These are phyloP conservation scores for Leucania comma DNA, from an alignment of 2,888 invertebrate species.

Conservation along the genomic window DNA sequence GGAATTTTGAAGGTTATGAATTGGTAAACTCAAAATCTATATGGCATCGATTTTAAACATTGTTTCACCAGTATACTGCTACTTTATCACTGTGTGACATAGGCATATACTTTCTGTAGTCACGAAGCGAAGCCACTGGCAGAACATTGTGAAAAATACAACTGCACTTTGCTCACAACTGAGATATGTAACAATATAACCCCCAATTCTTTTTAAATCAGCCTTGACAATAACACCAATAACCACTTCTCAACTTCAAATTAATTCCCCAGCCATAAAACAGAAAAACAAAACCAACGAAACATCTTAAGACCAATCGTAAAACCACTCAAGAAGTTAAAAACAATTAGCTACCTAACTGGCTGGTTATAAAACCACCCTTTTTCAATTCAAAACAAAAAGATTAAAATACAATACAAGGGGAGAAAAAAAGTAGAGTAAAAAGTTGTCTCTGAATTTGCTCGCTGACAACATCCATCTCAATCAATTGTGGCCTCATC, in stretches of 20 bases:
- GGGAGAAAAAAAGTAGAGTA: conserved; percentile 70
- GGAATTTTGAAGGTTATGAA: no score
- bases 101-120: no score
- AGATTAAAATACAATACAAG: conserved; percentile 67
- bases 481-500: conserved; percentile 86
- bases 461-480: conserved; percentile 89
- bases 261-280: conserved; percentile 52
- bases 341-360: conserved; percentile 80
- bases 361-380: conserved; percentile 76
- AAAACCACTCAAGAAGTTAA: conserved; percentile 83
- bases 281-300: conserved; percentile 63
- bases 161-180: neutral
- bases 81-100: no score
- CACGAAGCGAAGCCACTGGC: no score
- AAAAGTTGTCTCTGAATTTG: conserved; percentile 84
- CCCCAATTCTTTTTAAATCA: conserved; percentile 16
- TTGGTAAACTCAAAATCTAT: no score
- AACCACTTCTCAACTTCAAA: conserved; percentile 49
- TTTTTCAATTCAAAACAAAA: conserved; percentile 70
- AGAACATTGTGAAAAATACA: no score
- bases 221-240: conserved; percentile 31
- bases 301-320: conserved; percentile 72
- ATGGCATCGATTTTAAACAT: no score
- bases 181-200: rapidly evolving
- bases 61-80: no score